Base-by-base conservation (phyloP, 2,797 vertebrate species). In the Sus cebifrons region DNA sequence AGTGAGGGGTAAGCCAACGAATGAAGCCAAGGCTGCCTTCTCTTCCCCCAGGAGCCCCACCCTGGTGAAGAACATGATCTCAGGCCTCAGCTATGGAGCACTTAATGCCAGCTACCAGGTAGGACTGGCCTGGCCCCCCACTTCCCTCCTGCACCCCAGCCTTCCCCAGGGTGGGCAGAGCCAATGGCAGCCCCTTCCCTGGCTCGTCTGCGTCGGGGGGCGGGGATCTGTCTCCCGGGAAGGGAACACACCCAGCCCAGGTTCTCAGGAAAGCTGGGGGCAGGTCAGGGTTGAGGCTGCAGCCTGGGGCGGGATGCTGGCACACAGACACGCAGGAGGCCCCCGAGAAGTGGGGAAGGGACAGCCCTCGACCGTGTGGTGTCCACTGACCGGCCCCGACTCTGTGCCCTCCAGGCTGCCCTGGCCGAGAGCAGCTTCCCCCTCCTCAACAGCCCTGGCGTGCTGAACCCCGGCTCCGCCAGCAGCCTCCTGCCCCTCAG, bases 31-130 rank as follows among this genome's bases (percentile, higher is more conserved):
- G 83, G 0, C 0, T 18, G 36, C 56, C 11, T 87, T 70, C 16
- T 93, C 77, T 92, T 58, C 95, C 49, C 25, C 74, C 97, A 99
- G 99, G 99, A 99, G 99, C 98, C 99, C 99, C 60, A 99, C 99
- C 97, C 99, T 99, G 98, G 99, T 99, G 98, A 99, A 99, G 99
- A 99, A 99, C 98, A 99, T 99, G 99, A 99, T 99, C 99, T 99
- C 99, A 82, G 99, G 99, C 97, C 99, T 99, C 97, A 99, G 99
- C 96, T 99, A 99, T 0, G 99, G 99, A 98, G 99, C 99, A 98
- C 99, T 99, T 98, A 99, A 99, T 27, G 99, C 99, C 98, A 99
- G 99, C 99, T 99, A 99, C 98, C 99, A 99, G 99, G 99, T 99
- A 79, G 54, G 98, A 91, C 44, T 3, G 0, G 25, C 4, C 25